Conservation (phyloP, 2,113 vertebrate genomes). For the Myotis brandtii region DNA sequence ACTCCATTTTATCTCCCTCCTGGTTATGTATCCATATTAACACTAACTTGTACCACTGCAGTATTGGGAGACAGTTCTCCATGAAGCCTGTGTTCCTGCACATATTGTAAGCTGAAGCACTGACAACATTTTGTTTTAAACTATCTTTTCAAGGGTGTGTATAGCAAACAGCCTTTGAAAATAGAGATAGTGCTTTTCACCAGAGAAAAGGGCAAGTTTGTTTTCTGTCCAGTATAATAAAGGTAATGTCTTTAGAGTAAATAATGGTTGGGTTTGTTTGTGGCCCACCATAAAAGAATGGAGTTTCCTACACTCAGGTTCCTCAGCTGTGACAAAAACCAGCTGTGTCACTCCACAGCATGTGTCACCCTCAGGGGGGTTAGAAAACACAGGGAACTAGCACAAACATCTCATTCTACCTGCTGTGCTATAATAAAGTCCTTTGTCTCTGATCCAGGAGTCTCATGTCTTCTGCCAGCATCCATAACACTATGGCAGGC, state of each 20-base stretch:
- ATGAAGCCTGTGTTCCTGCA: background rate
- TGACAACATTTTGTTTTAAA: background rate
- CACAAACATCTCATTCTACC: background rate
- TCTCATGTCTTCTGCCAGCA: background rate
- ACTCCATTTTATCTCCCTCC: background rate
- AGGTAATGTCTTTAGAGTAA: background rate
- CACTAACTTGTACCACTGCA: background rate
- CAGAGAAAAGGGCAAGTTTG: background rate
- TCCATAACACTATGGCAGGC: background rate
- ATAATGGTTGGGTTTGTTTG: background rate
- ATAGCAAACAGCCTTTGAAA: background rate
- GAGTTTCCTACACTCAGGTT: background rate
- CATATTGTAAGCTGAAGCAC: background rate
- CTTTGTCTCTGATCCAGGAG: conserved; percentile 28
- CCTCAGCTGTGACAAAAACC: background rate
- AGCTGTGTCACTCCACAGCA: background rate
- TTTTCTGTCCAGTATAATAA: background rate
- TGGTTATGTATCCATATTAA: background rate
- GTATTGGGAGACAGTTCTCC: background rate
- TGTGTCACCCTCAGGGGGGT: background rate
- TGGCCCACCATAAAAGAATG: background rate
- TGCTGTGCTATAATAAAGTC: background rate
- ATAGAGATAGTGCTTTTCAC: background rate
- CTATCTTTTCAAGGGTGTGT: background rate
- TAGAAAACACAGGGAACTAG: background rate